These are phyloP conservation scores for Drosophila trichaetosa DNA, from an alignment of 2,888 invertebrate species.

Conservation along the genomic window DNA sequence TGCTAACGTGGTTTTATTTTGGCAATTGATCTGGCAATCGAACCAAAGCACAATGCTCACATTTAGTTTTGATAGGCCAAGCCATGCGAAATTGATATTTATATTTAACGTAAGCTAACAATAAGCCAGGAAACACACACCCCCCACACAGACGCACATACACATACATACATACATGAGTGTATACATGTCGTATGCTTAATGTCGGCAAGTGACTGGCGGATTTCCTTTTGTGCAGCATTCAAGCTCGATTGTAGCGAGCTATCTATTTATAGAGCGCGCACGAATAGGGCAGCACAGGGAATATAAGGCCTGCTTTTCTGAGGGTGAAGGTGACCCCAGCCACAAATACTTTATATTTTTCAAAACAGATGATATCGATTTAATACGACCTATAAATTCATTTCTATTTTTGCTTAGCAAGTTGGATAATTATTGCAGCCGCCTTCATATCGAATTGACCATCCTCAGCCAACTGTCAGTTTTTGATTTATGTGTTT, in stretches of 20 bases:
- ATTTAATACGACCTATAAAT: background rate
- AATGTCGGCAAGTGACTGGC: constrained; percentile 66
- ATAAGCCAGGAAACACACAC: constrained; percentile 55
- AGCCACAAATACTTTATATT: background rate
- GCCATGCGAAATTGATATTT: constrained; percentile 74
- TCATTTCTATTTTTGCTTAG: background rate
- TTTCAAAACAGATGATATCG: background rate
- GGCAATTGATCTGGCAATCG: constrained; percentile 79
- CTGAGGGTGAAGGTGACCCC: background rate
- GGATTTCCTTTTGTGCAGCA: constrained; percentile 70
- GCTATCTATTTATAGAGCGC: constrained; percentile 28
- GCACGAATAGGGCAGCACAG: background rate
- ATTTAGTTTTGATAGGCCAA: constrained; percentile 69
- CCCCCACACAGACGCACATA: constrained; percentile 1
- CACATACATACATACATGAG: background rate
- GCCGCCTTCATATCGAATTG: background rate
- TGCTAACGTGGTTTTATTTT: constrained; percentile 67
- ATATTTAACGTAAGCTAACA: constrained; percentile 77
- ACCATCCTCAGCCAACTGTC: background rate
- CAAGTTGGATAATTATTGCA: background rate
- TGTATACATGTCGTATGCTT: constrained; percentile 66
- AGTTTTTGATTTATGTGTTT: background rate
- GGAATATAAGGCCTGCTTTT: constrained; percentile 1
- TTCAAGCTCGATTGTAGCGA: constrained; percentile 34
- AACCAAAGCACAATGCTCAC: constrained; percentile 54